Conservation (phyloP, 2,113 vertebrate genomes). For the Centropristis striata region DNA sequence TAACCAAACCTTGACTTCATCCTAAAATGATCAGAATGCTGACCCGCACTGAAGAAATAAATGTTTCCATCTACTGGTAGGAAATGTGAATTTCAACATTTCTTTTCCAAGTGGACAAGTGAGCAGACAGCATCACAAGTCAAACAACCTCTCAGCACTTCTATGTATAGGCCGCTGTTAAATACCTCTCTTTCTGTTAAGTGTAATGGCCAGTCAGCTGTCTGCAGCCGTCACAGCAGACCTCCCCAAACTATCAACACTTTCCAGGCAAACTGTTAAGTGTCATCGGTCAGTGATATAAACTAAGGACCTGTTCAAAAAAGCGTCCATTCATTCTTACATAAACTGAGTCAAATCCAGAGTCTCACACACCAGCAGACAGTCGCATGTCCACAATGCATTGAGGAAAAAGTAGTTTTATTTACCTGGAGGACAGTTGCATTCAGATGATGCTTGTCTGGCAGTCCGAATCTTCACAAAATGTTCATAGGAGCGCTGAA, state of each 20-base stretch:
- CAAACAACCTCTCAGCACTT: constrained; percentile 72
- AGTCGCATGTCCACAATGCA: neutral
- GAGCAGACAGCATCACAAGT: constrained; percentile 53
- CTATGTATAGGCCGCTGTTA: constrained; percentile 76
- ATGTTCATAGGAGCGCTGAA: constrained; percentile 94
- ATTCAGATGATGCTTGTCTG: constrained; percentile 91
- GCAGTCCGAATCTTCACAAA: constrained; percentile 92
- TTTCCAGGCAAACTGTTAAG: constrained; percentile 8
- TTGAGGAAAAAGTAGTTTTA: neutral
- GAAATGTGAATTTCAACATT: constrained; percentile 63
- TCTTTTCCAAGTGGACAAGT: constrained; percentile 39
- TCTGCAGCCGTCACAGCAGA: constrained; percentile 71
- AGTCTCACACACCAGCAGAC: neutral
- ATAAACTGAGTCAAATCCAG: constrained; percentile 10
- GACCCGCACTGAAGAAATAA: constrained; percentile 62
- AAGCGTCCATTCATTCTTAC: constrained; percentile 36
- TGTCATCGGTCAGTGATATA: constrained; percentile 29
- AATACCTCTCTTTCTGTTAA: constrained; percentile 73
- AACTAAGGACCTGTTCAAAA: constrained; percentile 16
- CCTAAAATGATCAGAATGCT: constrained; percentile 41
- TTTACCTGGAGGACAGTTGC: constrained; percentile 98
- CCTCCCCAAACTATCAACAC: constrained; percentile 49
- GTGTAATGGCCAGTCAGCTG: constrained; percentile 75
- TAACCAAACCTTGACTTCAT: constrained; percentile 28
- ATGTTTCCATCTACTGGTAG: constrained; percentile 85